Evolutionary conservation across 2,113 vertebrate genomes (phyloP), one percentile per base, ranked within the genome.

Genomic region (Serilophus lunatus): DNA sequence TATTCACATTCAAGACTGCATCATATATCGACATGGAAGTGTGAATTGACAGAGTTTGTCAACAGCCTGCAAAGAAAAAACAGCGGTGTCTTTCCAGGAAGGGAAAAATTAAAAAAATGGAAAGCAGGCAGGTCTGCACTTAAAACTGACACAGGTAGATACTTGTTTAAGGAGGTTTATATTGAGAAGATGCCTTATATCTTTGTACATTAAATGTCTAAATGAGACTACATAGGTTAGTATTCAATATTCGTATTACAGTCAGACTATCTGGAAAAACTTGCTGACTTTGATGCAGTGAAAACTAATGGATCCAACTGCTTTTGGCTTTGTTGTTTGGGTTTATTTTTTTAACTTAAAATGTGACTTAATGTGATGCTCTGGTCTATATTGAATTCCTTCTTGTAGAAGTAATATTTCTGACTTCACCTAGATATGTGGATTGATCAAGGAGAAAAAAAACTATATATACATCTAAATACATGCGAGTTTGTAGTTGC

Each of bases 11-110:
- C 99, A 71, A 98, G 99, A 94, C 97, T 99, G 81, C 99, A 99
- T 97, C 99, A 99, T 97, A 99, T 99, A 97, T 98, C 99, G 92
- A 99, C 98, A 0, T 99, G 99, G 99, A 99, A 99, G 96, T 98
- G 96, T 61, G 98, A 99, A 97, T 98, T 99, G 92, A 99, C 99
- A 17, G 99, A 99, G 80, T 99, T 99, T 95, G 98, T 99, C 94
- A 99, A 98, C 93, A 97, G 97, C 36, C 98, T 99, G 65, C 99
- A 99, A 76, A 98, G 97, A 92, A 98, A 98, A 95, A 98, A 97
- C 88, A 98, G 94, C 71, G 95, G 97, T 91, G 94, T 98, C 74
- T 99, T 99, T 90, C 98, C 99, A 59, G 99, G 99, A 95, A 99
- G 98, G 97, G 99, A 99, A 91, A 98, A 98, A 71, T 98, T 99